Conservation (phyloP, 2,797 vertebrate genomes). For the Brachyrhaphis roseni region DNA sequence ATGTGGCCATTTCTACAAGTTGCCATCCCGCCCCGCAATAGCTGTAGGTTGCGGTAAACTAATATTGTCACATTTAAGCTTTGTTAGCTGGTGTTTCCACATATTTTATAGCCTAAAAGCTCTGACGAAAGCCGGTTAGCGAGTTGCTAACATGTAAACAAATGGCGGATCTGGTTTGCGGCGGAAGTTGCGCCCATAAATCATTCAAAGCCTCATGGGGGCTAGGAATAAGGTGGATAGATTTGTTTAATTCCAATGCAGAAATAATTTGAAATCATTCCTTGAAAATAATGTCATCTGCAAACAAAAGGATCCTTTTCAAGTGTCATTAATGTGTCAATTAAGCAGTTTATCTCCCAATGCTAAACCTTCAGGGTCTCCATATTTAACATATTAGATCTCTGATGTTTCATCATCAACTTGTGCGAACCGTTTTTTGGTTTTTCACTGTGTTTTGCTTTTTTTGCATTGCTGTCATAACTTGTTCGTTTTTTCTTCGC, state of each 20-base stretch:
- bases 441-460: background rate
- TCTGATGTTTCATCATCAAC: background rate
- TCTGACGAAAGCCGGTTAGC: no score
- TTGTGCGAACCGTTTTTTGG: background rate
- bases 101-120: no score
- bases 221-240: no score
- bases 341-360: background rate
- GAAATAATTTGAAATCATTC: background rate
- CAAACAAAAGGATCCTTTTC: background rate
- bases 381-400: background rate
- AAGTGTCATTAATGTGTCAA: background rate
- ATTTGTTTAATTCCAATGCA: background rate
- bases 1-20: no score
- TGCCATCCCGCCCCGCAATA: no score
- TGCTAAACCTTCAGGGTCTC: background rate
- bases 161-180: no score
- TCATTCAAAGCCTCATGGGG: no score
- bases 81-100: no score
- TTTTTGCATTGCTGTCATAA: background rate
- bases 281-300: background rate
- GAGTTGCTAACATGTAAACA: no score
- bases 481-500: constrained; percentile 22
- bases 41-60: no score
- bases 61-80: no score
- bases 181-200: no score